Evolutionary conservation across 2,113 vertebrate species (phyloP), one percentile per base, ranked within the genome.

Genomic region (Castor canadensis): DNA sequence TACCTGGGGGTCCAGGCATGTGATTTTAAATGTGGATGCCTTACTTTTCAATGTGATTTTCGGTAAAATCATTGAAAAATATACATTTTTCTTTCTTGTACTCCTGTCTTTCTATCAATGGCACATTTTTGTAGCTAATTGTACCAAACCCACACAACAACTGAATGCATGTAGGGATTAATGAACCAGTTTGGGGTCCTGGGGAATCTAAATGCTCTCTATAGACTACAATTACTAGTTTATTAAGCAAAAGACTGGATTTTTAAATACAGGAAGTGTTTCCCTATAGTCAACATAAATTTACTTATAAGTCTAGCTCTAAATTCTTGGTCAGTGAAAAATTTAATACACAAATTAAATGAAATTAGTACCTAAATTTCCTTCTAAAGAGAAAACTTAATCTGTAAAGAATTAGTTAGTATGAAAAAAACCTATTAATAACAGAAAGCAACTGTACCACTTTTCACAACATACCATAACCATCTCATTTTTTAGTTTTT

Each of bases 351-450:
- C 15, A 87, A 77, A 84, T 83, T 80, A 84, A 58, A 92, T 49
- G 56, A 84, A 93, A 81, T 43, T 84, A 62, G 49, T 58, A 38
- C 76, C 19, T 87, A 45, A 66, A 40, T 93, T 82, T 87, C 5
- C 16, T 52, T 88, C 66, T 88, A 9, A n/a, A 24, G 71, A 75
- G 28, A 52, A 97, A 94, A 84, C 73, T 71, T 85, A 88, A 86
- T 54, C 30, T 60, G 7, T 60, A 11, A 89, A 72, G 28, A 87
- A 45, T 54, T 26, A 54, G 49, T 81, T 60, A 52, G 13, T 19
- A 88, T n/a, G 24, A 26, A 62, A 94, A 81, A 60, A 38, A 12
- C 10, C 30, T 38, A 85, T 13, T 76, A 81, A 83, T 60, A 75
- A 76, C 54, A 19, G 47, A 64, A 76, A 90, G 47, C 15, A 73